Percentiles rank a stretch among this genome's conserved stretches.
phyloP scores from a whole-genome alignment of 64 coral and sea anemone genomes.

The Actinia tenebrosa region DNA sequence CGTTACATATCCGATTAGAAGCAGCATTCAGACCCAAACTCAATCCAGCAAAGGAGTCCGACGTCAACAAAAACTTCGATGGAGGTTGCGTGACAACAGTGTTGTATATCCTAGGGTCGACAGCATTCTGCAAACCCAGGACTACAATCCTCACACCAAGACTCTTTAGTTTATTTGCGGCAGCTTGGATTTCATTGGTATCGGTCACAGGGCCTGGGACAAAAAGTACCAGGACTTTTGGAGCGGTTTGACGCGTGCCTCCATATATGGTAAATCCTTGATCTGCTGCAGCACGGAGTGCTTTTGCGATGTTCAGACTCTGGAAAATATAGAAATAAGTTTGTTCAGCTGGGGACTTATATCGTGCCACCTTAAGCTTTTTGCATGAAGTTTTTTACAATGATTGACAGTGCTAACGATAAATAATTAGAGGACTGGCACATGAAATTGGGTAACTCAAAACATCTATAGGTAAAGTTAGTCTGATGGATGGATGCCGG shows the following conservation, averaged over 20 bases:
- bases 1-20: conserved; percentile 21
- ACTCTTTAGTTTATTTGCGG: conserved; percentile 38
- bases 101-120: conserved; percentile 29
- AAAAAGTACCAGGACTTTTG: conserved; percentile 43
- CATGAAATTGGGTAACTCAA: too few species aligned
- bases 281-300: conserved; percentile 20
- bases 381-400: too few species aligned
- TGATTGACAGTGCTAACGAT: too few species aligned
- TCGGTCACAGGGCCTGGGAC: conserved; percentile 29
- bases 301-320: conserved; percentile 18
- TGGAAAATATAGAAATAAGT: background rate
- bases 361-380: background rate
- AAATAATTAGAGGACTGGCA: too few species aligned
- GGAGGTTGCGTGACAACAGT: conserved; percentile 33
- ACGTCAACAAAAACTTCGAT: conserved; percentile 39
- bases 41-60: conserved; percentile 4
- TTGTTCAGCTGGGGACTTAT: background rate
- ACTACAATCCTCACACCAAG: conserved; percentile 44
- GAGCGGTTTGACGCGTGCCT: conserved; percentile 34
- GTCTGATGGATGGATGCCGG: too few species aligned
- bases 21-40: conserved; percentile 19
- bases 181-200: conserved; percentile 18
- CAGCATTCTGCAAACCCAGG: conserved; percentile 13
- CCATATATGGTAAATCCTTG: conserved; percentile 47
- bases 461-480: too few species aligned